Evolutionary conservation across 2,888 invertebrate species (phyloP).

Genomic region (Chymomyza amoena): DNA sequence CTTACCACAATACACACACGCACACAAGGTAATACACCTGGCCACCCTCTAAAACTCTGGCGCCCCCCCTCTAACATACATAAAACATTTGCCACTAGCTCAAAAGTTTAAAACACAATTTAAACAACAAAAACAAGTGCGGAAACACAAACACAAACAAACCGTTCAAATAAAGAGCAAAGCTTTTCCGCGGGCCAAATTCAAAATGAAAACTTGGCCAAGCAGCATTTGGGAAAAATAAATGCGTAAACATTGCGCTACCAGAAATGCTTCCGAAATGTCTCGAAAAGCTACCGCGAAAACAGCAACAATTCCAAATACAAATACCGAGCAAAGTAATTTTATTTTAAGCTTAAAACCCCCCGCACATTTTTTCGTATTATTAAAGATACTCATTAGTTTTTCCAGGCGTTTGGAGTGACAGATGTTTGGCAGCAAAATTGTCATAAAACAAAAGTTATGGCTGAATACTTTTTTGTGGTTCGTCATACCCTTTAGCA

Average conservation of each 20-base stretch:
- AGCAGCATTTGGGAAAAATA: constrained; percentile 5
- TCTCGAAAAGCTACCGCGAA: neutral
- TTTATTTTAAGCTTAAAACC: neutral
- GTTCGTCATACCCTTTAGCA: too few relatives aligned
- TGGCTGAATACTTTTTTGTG: too few relatives aligned
- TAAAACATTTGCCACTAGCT: constrained; percentile 57
- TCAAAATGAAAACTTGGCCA: neutral
- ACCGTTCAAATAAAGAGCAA: constrained; percentile 9
- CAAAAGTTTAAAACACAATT: constrained; percentile 62
- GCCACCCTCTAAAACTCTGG: neutral
- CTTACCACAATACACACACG: neutral
- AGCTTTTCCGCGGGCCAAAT: constrained; percentile 1
- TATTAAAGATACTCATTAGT: neutral
- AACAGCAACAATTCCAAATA: neutral
- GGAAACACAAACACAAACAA: neutral
- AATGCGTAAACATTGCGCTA: neutral
- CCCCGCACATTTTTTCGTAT: neutral
- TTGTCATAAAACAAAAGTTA: too few relatives aligned
- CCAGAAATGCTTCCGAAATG: neutral
- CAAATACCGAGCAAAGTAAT: neutral
- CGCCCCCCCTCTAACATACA: neutral
- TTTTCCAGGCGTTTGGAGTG: neutral
- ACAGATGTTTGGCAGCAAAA: too few relatives aligned
- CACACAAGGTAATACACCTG: neutral
- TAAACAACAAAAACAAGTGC: constrained; percentile 15